Base-by-base conservation (phyloP, 2,113 vertebrate genomes). In the Anser cygnoides region DNA sequence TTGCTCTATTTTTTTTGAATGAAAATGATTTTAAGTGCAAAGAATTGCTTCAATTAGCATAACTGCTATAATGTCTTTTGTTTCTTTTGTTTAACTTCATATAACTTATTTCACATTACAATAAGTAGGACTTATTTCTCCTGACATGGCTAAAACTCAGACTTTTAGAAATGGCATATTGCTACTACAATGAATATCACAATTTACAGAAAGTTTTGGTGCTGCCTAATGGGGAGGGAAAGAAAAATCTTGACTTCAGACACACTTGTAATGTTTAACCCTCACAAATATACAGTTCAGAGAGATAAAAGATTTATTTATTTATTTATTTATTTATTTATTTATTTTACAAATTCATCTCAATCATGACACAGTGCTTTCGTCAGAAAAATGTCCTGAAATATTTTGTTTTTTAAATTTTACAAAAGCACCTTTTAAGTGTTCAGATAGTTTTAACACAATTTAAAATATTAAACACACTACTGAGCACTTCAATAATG, bases 1-100 rank as follows among this genome's bases (percentile, higher is more conserved):
- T 87, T 82, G 3, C n/a, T 89, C 55, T 39, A 17, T 16, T 76
- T 90, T 93, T 77, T 37, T 37, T 87, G 37, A 87, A 74, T 35
- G 46, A 7, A 87, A 75, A 57, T 39, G 1, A 13, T 63, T 21
- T 16, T 67, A 23, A 4, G 12, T 11, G 22, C 11, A 63, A 63
- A 74, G 2, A 67, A 74, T 88, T 86, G 11, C 76, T 92, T 91
- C 62, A 55, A 52, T 75, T 89, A 20, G 3, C 16, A 41, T 50
- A 77, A 77, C 23, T 26, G 16, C 10, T 54, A 6, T 35, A 11
- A 13, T 86, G 70, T 90, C 9, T 74, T 83, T 61, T 71, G 23
- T n/a, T 41, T 65, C 25, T 65, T 39, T 41, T 25, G 5, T 74
- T 89, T 62, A 75, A 39, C 14, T 39, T 71, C 3, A 4, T 72